Percentiles rank a stretch among this genome's conserved stretches.
These are phyloP conservation scores for Speoplatyrhinus poulsoni DNA, from an alignment of 2,113 vertebrate genomes.

Conservation along the genomic window DNA sequence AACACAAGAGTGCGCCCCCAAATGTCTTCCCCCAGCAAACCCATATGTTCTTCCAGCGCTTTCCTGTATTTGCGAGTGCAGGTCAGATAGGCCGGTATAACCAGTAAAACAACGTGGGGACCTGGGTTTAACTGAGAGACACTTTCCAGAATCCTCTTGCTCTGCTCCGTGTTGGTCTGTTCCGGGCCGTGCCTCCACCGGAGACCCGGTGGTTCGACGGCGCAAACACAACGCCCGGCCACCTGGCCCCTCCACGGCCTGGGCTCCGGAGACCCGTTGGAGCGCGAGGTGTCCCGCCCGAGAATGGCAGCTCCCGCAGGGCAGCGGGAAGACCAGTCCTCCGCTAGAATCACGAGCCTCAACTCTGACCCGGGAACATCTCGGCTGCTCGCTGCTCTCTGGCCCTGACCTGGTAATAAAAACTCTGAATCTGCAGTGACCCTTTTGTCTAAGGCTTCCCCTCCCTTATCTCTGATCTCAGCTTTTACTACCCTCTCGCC, in stretches of 20 bases:
- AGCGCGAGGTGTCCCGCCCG: constrained; percentile 21
- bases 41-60: constrained; percentile 54
- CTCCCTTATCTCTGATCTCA: not conserved
- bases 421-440: not conserved
- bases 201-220: constrained; percentile 56
- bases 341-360: constrained; percentile 68
- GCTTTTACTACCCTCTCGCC: not conserved
- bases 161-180: not conserved
- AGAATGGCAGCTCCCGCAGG: constrained; percentile 55
- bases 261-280: not conserved
- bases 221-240: constrained; percentile 34
- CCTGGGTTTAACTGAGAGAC: constrained; percentile 51
- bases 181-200: constrained; percentile 64
- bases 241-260: constrained; percentile 59
- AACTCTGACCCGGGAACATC: constrained; percentile 20
- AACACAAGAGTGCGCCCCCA: constrained; percentile 67
- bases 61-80: constrained; percentile 64
- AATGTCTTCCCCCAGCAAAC: constrained; percentile 40
- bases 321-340: constrained; percentile 61
- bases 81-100: constrained; percentile 68
- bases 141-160: constrained; percentile 34
- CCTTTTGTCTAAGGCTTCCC: not conserved
- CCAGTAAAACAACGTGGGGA: constrained; percentile 64
- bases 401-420: not conserved
- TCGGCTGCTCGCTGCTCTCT: constrained; percentile 7